Evolutionary conservation across 1,140 invertebrate species (phyloP).

Genomic region (Drosophila quadrilineata): DNA sequence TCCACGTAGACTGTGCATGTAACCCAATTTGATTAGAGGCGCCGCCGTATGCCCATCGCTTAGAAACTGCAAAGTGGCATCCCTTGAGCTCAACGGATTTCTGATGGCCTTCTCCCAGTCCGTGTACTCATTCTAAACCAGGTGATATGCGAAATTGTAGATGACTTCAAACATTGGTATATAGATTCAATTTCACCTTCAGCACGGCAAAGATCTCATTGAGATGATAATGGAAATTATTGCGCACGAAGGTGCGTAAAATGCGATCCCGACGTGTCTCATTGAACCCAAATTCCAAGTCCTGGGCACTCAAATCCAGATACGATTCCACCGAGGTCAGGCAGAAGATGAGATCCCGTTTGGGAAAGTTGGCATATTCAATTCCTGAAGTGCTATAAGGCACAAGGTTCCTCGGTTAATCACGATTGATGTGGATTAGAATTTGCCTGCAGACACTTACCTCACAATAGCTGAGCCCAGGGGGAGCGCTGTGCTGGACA

Average conservation of each 20-base stretch:
- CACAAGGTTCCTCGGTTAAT: no score
- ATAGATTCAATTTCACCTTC: slow-evolving; percentile 81
- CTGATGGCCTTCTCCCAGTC: slow-evolving; percentile 92
- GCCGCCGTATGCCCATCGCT: slow-evolving; percentile 93
- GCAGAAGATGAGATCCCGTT: slow-evolving; percentile 89
- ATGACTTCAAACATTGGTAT: neutral
- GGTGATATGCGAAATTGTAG: neutral
- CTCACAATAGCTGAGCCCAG: slow-evolving; percentile 80
- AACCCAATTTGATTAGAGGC: slow-evolving; percentile 90
- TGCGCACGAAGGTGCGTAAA: slow-evolving; percentile 92
- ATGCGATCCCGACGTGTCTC: slow-evolving; percentile 92
- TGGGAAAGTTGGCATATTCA: slow-evolving; percentile 92
- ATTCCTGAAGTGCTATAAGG: slow-evolving; percentile 85
- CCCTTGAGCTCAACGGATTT: slow-evolving; percentile 89
- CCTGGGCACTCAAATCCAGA: slow-evolving; percentile 88
- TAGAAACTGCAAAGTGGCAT: slow-evolving; percentile 89
- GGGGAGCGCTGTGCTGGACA: slow-evolving; percentile 71
- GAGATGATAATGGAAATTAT: slow-evolving; percentile 93
- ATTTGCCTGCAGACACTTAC: no score
- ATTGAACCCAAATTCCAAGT: slow-evolving; percentile 92
- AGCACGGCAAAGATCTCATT: slow-evolving; percentile 95
- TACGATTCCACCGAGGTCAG: slow-evolving; percentile 89
- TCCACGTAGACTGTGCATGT: slow-evolving; percentile 89
- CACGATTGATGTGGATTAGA: no score
- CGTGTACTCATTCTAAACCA: slow-evolving; percentile 90